A percentile compares a stretch with the other conserved stretches of the same genome.
Evolutionary conservation across 2,797 vertebrate genomes (phyloP).

Genomic region (Anabas testudineus): DNA sequence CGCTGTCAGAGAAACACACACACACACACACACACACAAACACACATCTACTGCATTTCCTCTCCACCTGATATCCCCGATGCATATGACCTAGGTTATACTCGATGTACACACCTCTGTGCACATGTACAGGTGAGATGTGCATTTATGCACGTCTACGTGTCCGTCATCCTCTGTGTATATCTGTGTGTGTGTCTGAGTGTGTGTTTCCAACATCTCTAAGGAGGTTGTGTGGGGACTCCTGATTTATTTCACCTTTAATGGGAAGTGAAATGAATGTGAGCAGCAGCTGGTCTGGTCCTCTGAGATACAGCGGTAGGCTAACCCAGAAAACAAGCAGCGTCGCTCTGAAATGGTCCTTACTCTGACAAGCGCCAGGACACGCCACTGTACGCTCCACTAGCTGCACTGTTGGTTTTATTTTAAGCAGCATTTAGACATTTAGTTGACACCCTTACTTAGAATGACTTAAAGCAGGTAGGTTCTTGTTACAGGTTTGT

Average conservation of each 20-base stretch:
- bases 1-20: constrained; percentile 70
- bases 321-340: constrained; percentile 80
- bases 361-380: constrained; percentile 54
- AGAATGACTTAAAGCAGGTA: constrained; percentile 29
- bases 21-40: constrained; percentile 37
- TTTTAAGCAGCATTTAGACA: constrained; percentile 60
- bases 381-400: constrained; percentile 56
- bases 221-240: constrained; percentile 74
- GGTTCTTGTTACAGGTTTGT: constrained; percentile 29
- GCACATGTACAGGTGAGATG: constrained; percentile 26
- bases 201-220: constrained; percentile 65
- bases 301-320: constrained; percentile 78
- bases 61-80: constrained; percentile 63
- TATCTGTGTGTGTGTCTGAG: constrained; percentile 25
- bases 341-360: constrained; percentile 58
- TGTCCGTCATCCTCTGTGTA: constrained; percentile 48
- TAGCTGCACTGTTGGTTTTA: constrained; percentile 55
- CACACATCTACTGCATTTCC: constrained; percentile 60
- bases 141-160: constrained; percentile 47
- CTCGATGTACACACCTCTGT: constrained; percentile 47
- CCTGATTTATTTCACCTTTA: constrained; percentile 86
- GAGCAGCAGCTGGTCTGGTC: constrained; percentile 83
- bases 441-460: constrained; percentile 45
- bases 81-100: constrained; percentile 64
- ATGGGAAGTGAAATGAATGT: constrained; percentile 86